phyloP scores from a whole-genome alignment of 2,888 invertebrate species.

The Sphaerolaimus hirsutus region DNA sequence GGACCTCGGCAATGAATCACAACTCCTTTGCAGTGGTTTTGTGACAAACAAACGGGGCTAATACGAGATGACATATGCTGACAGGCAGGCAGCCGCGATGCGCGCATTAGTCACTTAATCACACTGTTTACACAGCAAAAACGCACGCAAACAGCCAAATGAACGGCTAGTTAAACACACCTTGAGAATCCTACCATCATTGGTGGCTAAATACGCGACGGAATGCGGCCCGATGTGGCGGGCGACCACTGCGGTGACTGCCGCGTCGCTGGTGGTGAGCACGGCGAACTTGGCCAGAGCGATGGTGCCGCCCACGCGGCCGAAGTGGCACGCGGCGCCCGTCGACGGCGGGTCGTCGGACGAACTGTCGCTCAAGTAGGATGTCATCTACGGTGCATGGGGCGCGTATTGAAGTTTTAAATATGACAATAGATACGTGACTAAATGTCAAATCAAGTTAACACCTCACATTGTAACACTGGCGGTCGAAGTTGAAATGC shows the following conservation, averaged over 20 bases:
- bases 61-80: no score
- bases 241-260: constrained; percentile 18
- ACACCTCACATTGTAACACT: constrained; percentile 20
- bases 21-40: no score
- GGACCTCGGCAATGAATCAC: no score
- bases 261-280: constrained; percentile 12
- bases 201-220: constrained; percentile 24
- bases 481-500: constrained; percentile 24
- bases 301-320: constrained; percentile 18
- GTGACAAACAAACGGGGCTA: no score
- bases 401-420: no score
- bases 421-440: no score
- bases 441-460: no score
- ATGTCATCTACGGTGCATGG: neutral
- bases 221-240: constrained; percentile 13
- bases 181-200: constrained; percentile 22
- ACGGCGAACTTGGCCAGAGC: constrained; percentile 15
- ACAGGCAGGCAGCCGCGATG: no score
- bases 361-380: neutral
- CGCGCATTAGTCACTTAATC: no score
- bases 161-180: constrained; percentile 10
- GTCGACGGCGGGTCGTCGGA: no score
- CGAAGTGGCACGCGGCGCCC: constrained; percentile 13
- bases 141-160: no score
- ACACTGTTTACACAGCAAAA: no score